A percentile compares a stretch with the other conserved stretches of the same genome.
Evolutionary conservation across 2,888 invertebrate species (phyloP).

Genomic region (Erynnis tages): DNA sequence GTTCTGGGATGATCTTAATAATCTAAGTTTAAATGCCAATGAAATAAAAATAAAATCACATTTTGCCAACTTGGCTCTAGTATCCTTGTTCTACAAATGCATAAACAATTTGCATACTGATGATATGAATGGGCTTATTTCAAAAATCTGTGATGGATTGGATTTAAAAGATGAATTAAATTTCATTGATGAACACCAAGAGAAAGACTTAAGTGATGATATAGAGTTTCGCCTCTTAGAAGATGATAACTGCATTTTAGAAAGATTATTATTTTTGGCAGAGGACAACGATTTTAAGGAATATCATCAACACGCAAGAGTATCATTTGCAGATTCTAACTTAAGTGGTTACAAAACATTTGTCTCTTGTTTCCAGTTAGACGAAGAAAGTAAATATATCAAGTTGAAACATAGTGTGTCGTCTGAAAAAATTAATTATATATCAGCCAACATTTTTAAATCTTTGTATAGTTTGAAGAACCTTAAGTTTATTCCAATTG

Average conservation of each 20-base stretch:
- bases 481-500: conserved; percentile 45
- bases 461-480: conserved; percentile 70
- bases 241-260: conserved; percentile 83
- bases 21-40: conserved; percentile 40
- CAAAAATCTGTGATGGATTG: conserved; percentile 47
- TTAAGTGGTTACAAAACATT: conserved; percentile 78
- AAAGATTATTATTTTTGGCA: conserved; percentile 83
- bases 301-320: conserved; percentile 64
- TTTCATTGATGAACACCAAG: no score
- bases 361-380: conserved; percentile 77
- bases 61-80: conserved; percentile 56
- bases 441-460: conserved; percentile 62
- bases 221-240: conserved; percentile 64
- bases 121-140: conserved; percentile 53
- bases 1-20: conserved; percentile 67
- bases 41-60: conserved; percentile 52
- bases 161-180: conserved; percentile 36
- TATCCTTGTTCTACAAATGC: conserved; percentile 60
- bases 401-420: conserved; percentile 53
- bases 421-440: conserved; percentile 52
- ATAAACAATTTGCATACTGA: conserved; percentile 56
- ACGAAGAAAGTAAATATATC: conserved; percentile 49
- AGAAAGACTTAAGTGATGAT: conserved; percentile 32
- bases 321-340: conserved; percentile 80
- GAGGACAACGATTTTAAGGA: conserved; percentile 69